These are phyloP conservation scores for Timandra comae DNA, from an alignment of 2,888 invertebrate species.

Conservation along the genomic window DNA sequence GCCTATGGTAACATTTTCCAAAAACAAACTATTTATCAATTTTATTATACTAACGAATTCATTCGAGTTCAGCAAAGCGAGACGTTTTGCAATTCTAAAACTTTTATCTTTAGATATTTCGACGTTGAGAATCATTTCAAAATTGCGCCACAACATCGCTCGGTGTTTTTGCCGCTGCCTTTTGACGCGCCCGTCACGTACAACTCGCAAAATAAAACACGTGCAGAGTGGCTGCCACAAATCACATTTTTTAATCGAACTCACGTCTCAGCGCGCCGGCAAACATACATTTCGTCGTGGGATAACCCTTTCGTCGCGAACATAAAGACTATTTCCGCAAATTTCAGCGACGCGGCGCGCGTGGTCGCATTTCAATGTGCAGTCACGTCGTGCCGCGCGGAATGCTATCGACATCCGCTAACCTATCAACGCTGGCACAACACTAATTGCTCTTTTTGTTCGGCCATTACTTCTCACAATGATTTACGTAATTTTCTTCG, in stretches of 20 bases:
- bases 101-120: conserved; percentile 27
- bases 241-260: conserved; percentile 76
- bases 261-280: conserved; percentile 50
- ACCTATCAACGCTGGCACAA: conserved; percentile 68
- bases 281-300: conserved; percentile 20
- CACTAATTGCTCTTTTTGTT: conserved; percentile 71
- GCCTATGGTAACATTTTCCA: conserved; percentile 32
- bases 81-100: conserved; percentile 24
- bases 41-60: neutral
- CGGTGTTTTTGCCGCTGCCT: conserved; percentile 38
- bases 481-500: conserved; percentile 58
- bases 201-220: conserved; percentile 69
- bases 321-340: conserved; percentile 31
- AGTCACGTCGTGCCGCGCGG: conserved; percentile 61
- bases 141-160: conserved; percentile 30
- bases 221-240: conserved; percentile 67
- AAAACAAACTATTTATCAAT: conserved; percentile 18
- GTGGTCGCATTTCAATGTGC: conserved; percentile 55
- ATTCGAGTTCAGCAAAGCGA: conserved; percentile 11
- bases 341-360: conserved; percentile 10
- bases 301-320: conserved; percentile 19
- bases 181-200: conserved; percentile 64
- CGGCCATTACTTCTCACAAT: conserved; percentile 56
- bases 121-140: conserved; percentile 30
- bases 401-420: conserved; percentile 72